These are phyloP conservation scores for Alectura lathami DNA, from an alignment of 2,113 vertebrate genomes.

Conservation along the genomic window DNA sequence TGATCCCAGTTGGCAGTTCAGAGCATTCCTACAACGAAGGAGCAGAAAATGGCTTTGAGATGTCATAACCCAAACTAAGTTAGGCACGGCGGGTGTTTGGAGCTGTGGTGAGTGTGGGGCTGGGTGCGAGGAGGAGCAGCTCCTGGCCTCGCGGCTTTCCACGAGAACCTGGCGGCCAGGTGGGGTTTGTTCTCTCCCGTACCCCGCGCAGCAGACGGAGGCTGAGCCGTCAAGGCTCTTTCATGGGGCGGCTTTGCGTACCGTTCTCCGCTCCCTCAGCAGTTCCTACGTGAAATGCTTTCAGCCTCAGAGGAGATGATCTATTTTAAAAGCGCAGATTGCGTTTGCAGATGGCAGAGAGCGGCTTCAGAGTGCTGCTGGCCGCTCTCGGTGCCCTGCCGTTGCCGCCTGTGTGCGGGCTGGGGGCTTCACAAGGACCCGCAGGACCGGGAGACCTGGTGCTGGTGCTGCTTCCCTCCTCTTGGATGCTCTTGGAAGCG, in stretches of 20 bases:
- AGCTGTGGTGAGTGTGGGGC: not conserved
- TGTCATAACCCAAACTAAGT: not conserved
- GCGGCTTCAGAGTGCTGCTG: fast-evolving
- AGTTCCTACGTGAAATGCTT: conserved; percentile 41
- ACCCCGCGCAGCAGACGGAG: conserved; percentile 1
- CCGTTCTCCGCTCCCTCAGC: conserved; percentile 36
- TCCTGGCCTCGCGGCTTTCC: not conserved
- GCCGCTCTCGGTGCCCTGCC: not conserved
- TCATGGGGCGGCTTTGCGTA: not conserved
- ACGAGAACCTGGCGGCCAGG: not conserved
- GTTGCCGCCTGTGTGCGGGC: too few relatives aligned
- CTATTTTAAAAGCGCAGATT: conserved; percentile 41
- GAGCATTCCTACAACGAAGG: not conserved
- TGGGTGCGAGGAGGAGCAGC: not conserved
- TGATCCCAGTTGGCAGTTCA: not conserved
- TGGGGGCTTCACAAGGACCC: not conserved
- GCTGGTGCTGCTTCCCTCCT: not conserved
- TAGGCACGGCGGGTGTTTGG: not conserved
- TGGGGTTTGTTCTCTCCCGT: not conserved
- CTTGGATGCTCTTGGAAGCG: not conserved
- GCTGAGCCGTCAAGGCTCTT: conserved; percentile 54
- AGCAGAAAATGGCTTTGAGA: not conserved
- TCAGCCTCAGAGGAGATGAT: not conserved
- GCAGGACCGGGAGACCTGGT: not conserved
- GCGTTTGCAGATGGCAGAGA: conserved; percentile 6